Base-by-base conservation (phyloP, 2,113 vertebrate genomes). In the Psophia crepitans region DNA sequence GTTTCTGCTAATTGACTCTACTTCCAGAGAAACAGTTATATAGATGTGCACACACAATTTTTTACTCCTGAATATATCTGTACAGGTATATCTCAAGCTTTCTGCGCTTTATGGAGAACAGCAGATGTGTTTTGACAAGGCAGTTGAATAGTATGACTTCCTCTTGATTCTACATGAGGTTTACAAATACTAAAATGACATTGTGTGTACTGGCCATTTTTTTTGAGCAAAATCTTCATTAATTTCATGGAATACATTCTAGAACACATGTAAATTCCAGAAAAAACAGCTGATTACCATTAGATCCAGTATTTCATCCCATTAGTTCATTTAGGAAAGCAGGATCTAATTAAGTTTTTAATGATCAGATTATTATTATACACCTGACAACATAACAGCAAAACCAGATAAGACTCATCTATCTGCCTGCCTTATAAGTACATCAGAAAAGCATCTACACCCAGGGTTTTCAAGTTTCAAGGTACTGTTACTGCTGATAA, bases 211-310 rank as follows among this genome's bases (percentile, higher is more conserved):
- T 11, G 83, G 69, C 19, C 44, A 68, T n/a, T 57, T 68, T 68
- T 58, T 77, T 30, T 1, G 19, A 82, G 76, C 7, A 71, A 88
- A 56, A 93, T 82, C 56, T 41, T 44, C 57, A 57, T 35, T 70
- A n/a, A 86, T 61, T 88, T 89, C 27, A 79, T n/a, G 0, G 37
- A 37, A 65, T 13, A 30, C 4, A 39, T 84, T 57, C 61, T 44
- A 91, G 90, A 96, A 90, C 46, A 89, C n/a, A 85, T 1, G 21
- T 56, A 93, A 79, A 24, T n/a, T 51, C 11, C 60, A 95, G 46
- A 46, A 91, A 91, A 97, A 97, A 90, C 37, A 90, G 57, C 63
- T 91, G 70, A 89, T 75, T 87, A 94, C 70, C 64, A 73, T 93
- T 39, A 93, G 81, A 90, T 39, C 51, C 76, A 92, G 57, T 86